phyloP scores from a whole-genome alignment of 2,797 vertebrate genomes.

The Toxotes lorentzi region DNA sequence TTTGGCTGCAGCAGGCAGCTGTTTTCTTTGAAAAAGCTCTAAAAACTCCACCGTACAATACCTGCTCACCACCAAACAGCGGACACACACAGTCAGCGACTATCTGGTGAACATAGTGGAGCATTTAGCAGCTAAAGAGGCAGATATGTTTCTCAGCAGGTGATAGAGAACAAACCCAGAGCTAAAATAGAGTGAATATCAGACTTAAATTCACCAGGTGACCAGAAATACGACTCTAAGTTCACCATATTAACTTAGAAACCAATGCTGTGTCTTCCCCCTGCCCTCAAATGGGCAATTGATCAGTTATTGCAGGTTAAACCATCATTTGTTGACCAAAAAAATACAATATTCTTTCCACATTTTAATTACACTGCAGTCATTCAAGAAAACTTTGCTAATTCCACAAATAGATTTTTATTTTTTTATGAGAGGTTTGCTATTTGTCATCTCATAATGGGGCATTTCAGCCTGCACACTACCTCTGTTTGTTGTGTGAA shows the following conservation, averaged over 20 bases:
- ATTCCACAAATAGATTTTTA: conserved; percentile 1
- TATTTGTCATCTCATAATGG: conserved; percentile 1
- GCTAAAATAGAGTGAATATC: neutral
- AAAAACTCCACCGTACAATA: neutral
- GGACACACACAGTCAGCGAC: neutral
- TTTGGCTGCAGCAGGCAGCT: neutral
- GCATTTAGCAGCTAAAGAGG: neutral
- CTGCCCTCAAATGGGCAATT: neutral
- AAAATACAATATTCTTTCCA: neutral
- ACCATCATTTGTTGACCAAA: neutral
- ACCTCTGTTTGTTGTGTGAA: conserved; percentile 17
- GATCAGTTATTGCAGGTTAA: neutral
- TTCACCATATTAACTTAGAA: neutral
- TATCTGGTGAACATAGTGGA: neutral
- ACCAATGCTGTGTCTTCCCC: neutral
- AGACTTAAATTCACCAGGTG: neutral
- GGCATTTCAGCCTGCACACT: neutral
- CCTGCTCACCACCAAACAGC: neutral
- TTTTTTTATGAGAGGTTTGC: neutral
- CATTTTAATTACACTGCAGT: neutral
- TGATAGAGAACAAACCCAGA: neutral
- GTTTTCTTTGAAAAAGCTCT: neutral
- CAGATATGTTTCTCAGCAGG: neutral
- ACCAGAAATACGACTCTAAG: neutral
- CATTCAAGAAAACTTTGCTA: neutral